Evolutionary conservation across 2,797 vertebrate genomes (phyloP).

Genomic region (Tapirus indicus): DNA sequence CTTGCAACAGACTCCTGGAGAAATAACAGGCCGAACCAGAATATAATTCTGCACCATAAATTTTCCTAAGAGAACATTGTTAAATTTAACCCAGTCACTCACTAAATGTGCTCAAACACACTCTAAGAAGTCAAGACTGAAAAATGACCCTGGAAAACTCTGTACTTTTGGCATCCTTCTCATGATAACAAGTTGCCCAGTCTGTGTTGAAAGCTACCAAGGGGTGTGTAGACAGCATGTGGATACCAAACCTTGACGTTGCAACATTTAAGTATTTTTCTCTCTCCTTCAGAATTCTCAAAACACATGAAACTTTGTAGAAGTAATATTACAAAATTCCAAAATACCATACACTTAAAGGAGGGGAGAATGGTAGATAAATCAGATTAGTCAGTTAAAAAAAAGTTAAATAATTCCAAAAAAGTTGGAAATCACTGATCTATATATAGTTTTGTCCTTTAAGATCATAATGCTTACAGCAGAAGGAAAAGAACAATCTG

Average conservation of each 20-base stretch:
- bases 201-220: conserved; percentile 65
- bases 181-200: conserved; percentile 61
- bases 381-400: background rate
- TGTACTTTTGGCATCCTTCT: background rate
- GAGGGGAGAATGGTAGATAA: background rate
- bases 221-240: conserved; percentile 55
- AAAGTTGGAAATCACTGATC: background rate
- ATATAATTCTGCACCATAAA: conserved; percentile 31
- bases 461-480: background rate
- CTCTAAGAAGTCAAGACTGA: conserved; percentile 49
- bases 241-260: conserved; percentile 48
- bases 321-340: conserved; percentile 44
- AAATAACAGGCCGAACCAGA: conserved; percentile 68
- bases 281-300: conserved; percentile 61
- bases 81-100: conserved; percentile 1
- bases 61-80: conserved; percentile 44
- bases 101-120: conserved; percentile 41
- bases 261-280: conserved; percentile 48
- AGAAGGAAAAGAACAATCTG: background rate
- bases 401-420: background rate
- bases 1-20: conserved; percentile 58
- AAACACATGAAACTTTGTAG: background rate
- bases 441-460: background rate
- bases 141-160: conserved; percentile 6
- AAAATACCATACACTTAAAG: background rate